These are phyloP conservation scores for Drosophila cracens DNA, from an alignment of 2,888 invertebrate genomes.

Conservation along the genomic window DNA sequence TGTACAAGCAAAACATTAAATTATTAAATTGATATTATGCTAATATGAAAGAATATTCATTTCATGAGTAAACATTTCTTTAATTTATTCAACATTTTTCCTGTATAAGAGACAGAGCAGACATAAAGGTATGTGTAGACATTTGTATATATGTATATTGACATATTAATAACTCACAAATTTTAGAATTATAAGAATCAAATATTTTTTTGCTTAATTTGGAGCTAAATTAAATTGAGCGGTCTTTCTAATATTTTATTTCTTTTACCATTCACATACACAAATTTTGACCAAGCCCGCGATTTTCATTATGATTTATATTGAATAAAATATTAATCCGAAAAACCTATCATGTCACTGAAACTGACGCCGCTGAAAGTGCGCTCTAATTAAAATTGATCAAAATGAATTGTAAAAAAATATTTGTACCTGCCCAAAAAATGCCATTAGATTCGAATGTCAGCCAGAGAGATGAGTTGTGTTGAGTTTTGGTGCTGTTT, in stretches of 20 bases:
- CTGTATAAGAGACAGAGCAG: fast-evolving
- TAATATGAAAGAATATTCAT: neutral
- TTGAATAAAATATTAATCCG: neutral
- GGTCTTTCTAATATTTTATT: neutral
- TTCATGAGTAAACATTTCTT: neutral
- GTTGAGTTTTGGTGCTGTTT: constrained; percentile 5
- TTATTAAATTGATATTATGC: neutral
- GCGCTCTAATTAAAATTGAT: constrained; percentile 66
- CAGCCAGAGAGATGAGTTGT: constrained; percentile 27
- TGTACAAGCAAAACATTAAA: neutral
- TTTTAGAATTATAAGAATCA: neutral
- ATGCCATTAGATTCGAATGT: constrained; percentile 55
- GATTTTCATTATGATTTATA: neutral
- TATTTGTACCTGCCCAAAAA: constrained; percentile 16
- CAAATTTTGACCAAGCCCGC: neutral
- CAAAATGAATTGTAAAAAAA: constrained; percentile 19
- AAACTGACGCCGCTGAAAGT: constrained; percentile 9
- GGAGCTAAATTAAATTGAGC: neutral
- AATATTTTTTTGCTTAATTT: neutral
- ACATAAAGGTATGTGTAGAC: neutral
- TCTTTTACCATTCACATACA: neutral
- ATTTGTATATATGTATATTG: neutral
- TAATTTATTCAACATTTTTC: neutral
- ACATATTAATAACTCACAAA: neutral
- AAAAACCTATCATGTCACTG: neutral